phyloP scores from a whole-genome alignment of 2,113 vertebrate genomes.

The Pardalotus punctatus region DNA sequence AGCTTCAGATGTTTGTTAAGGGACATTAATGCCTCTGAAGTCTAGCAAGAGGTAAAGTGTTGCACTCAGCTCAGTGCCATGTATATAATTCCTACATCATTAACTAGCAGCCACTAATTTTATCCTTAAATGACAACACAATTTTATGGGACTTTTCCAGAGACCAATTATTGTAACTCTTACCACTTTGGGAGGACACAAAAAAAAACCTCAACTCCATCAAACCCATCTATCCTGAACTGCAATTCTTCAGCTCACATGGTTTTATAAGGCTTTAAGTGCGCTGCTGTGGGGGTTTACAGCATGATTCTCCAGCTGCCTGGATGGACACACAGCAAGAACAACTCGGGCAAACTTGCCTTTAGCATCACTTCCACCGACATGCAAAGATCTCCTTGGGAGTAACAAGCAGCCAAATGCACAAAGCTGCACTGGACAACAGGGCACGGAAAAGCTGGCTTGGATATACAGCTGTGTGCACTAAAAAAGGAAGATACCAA shows the following conservation, averaged over 20 bases:
- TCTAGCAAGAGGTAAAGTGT: neutral
- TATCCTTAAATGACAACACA: neutral
- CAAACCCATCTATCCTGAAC: neutral
- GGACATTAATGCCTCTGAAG: conserved; percentile 42
- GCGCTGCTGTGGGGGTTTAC: neutral
- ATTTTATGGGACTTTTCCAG: conserved; percentile 27
- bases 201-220: neutral
- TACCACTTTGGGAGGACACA: neutral
- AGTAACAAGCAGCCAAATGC: neutral
- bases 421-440: neutral
- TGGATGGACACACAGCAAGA: neutral
- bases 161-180: neutral
- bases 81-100: conserved; percentile 35
- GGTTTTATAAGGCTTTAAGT: neutral
- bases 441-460: neutral
- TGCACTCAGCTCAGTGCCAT: neutral
- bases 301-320: accelerated
- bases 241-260: neutral
- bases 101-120: conserved; percentile 31
- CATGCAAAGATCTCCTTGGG: neutral
- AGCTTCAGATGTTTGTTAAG: conserved; percentile 51
- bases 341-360: neutral
- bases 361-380: neutral
- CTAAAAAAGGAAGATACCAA: neutral
- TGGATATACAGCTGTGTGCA: neutral